Conservation (phyloP, 2,888 invertebrate genomes). For the Luperina testacea region DNA sequence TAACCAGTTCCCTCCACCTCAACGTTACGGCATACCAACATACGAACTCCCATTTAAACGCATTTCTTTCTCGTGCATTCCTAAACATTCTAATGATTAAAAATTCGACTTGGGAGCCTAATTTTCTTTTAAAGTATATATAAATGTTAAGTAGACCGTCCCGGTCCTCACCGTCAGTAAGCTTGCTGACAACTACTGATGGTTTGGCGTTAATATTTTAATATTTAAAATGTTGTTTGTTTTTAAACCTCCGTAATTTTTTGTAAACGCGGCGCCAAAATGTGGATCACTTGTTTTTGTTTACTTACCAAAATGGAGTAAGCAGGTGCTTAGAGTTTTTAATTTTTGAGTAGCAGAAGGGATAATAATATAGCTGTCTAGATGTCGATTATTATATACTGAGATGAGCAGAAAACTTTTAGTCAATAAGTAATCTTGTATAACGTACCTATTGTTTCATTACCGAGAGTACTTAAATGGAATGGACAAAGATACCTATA, state of each 20-base stretch:
- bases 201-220: slow-evolving; percentile 51
- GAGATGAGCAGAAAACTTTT: background rate
- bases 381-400: background rate
- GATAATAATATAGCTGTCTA: background rate
- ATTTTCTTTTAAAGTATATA: slow-evolving; percentile 62
- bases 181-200: slow-evolving; percentile 47
- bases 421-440: too few species aligned
- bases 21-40: slow-evolving; percentile 49
- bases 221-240: slow-evolving; percentile 42
- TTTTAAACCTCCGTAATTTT: slow-evolving; percentile 39
- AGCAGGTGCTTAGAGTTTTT: slow-evolving; percentile 9
- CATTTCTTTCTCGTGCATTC: slow-evolving; percentile 57
- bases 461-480: background rate
- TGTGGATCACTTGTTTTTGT: slow-evolving; percentile 11
- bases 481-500: background rate
- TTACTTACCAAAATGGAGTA: background rate
- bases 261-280: slow-evolving; percentile 33
- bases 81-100: slow-evolving; percentile 48
- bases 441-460: background rate
- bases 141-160: slow-evolving; percentile 56
- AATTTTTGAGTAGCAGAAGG: background rate
- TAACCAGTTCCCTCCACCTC: slow-evolving; percentile 57
- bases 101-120: slow-evolving; percentile 48
- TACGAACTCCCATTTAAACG: slow-evolving; percentile 45
- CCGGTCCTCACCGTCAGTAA: slow-evolving; percentile 29